phyloP scores from a whole-genome alignment of 2,888 invertebrate species.

The Andrena bicolor region DNA sequence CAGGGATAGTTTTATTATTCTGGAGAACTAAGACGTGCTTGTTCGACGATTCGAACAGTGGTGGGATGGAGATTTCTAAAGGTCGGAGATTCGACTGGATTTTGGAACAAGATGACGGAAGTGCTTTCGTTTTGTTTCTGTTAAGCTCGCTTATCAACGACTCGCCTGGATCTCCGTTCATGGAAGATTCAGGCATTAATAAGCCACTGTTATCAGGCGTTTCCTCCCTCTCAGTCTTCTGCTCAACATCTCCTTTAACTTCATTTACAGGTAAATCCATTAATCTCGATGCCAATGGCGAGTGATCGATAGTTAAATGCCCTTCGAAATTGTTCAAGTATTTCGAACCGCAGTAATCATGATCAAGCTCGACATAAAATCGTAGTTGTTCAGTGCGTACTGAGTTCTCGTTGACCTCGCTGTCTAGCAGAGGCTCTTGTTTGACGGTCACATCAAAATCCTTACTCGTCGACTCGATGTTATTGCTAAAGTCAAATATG shows the following conservation, averaged over 20 bases:
- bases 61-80: slow-evolving; percentile 77
- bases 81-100: slow-evolving; percentile 71
- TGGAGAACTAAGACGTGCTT: slow-evolving; percentile 76
- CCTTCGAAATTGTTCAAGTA: slow-evolving; percentile 21
- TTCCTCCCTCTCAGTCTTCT: not conserved
- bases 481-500: not conserved
- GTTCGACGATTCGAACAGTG: slow-evolving; percentile 69
- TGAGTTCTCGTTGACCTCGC: not conserved
- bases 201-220: not conserved
- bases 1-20: slow-evolving; percentile 75
- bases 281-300: not conserved
- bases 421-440: slow-evolving; percentile 3
- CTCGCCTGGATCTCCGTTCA: slow-evolving; percentile 5
- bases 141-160: not conserved
- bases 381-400: slow-evolving; percentile 3
- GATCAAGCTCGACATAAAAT: slow-evolving; percentile 54
- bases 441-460: not conserved
- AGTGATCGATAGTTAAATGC: slow-evolving; percentile 34
- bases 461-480: not conserved
- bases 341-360: slow-evolving; percentile 53
- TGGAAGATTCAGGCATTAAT: not conserved
- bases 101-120: slow-evolving; percentile 45
- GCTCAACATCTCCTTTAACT: not conserved
- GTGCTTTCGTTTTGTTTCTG: not conserved
- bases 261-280: not conserved